Evolutionary conservation across 2,888 invertebrate genomes (phyloP).

Genomic region (Drosophila meridionalis): DNA sequence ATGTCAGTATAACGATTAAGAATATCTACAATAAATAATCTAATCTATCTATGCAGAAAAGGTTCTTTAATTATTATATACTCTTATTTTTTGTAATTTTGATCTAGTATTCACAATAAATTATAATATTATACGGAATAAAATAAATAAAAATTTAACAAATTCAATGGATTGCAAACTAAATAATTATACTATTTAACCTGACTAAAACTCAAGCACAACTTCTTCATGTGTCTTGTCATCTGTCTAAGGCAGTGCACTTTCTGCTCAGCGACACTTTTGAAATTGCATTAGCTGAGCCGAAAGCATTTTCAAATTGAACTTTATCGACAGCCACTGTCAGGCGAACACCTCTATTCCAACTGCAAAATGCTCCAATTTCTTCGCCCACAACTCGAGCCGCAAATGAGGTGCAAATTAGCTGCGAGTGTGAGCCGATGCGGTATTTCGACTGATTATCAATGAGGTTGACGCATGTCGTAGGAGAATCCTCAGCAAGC

Average conservation of each 20-base stretch:
- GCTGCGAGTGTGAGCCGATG: constrained; percentile 58
- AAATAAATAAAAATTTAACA: too few species aligned
- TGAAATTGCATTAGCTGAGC: neutral
- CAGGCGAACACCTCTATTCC: neutral
- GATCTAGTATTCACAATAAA: too few species aligned
- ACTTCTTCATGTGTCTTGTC: neutral
- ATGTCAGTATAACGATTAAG: too few species aligned
- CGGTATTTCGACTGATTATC: constrained; percentile 65
- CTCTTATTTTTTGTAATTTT: too few species aligned
- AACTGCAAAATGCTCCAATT: neutral
- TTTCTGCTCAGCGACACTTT: neutral
- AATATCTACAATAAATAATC: too few species aligned
- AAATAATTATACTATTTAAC: neutral
- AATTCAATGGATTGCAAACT: neutral
- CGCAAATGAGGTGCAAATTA: constrained; percentile 79
- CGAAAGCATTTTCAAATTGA: neutral
- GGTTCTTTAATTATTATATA: too few species aligned
- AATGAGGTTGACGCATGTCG: constrained; percentile 54
- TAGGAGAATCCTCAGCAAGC: constrained; percentile 3
- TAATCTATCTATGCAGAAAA: too few species aligned
- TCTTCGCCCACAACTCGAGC: constrained; percentile 23
- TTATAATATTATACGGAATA: too few species aligned
- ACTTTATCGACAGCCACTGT: neutral
- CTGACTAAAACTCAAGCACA: neutral
- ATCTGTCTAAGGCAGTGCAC: neutral